Conservation (phyloP, 2,113 vertebrate genomes). For the Ochotona princeps region DNA sequence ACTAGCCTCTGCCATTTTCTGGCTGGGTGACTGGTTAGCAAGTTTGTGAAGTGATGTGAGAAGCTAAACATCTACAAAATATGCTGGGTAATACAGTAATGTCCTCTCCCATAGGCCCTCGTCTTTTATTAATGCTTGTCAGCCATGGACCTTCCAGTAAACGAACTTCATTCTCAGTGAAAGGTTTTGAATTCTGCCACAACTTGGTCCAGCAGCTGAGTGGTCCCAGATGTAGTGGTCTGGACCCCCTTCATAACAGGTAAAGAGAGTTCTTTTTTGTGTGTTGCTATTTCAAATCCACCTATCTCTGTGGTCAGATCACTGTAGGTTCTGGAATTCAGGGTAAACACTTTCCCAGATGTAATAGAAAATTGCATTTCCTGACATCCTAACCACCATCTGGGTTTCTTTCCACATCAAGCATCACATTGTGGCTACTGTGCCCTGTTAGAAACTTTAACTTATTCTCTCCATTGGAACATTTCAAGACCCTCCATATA, state of each 20-base stretch:
- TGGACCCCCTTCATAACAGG: background rate
- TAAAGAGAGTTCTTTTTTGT: constrained; percentile 3
- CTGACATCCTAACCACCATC: constrained; percentile 43
- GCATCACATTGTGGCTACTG: constrained; percentile 53
- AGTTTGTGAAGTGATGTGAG: background rate
- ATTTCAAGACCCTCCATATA: constrained; percentile 1
- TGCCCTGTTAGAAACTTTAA: constrained; percentile 49
- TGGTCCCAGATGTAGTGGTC: background rate
- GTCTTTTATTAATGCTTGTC: background rate
- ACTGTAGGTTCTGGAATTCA: background rate
- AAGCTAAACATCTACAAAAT: background rate
- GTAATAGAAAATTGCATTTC: constrained; percentile 49
- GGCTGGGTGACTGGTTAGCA: no score
- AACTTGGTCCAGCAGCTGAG: background rate
- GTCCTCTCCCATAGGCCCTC: background rate
- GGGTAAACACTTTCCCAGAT: background rate
- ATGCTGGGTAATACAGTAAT: background rate
- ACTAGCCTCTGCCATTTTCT: background rate
- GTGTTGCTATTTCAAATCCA: background rate
- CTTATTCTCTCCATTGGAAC: background rate
- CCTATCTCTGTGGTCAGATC: background rate
- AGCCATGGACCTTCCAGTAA: background rate
- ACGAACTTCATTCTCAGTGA: background rate
- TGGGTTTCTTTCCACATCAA: background rate
- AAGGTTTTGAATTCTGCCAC: background rate